Percentiles rank a stretch among this genome's conserved stretches.
These are phyloP conservation scores for Ceramica pisi DNA, from an alignment of 2,888 invertebrate species.

Conservation along the genomic window DNA sequence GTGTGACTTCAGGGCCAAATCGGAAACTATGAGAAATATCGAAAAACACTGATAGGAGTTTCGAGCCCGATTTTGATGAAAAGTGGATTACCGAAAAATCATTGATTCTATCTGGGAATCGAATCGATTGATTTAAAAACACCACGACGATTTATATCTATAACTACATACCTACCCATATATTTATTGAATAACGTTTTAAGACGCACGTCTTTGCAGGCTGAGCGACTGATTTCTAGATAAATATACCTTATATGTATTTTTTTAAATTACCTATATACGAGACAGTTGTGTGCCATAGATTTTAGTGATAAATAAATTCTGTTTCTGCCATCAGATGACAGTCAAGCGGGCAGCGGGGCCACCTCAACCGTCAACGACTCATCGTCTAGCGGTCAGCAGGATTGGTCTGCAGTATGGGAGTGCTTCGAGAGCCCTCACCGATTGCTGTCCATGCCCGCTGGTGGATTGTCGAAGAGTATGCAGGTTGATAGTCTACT, in stretches of 20 bases:
- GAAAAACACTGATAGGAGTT: too few relatives aligned
- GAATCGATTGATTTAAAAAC: too few relatives aligned
- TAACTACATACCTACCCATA: too few relatives aligned
- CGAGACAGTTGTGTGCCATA: background rate
- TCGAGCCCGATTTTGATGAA: too few relatives aligned
- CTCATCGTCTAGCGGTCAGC: slow-evolving; percentile 90
- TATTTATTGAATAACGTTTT: background rate
- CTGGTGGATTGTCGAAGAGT: slow-evolving; percentile 93
- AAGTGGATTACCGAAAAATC: too few relatives aligned
- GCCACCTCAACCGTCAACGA: slow-evolving; percentile 88
- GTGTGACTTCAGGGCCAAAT: too few relatives aligned
- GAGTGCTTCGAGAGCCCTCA: slow-evolving; percentile 96
- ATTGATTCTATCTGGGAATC: too few relatives aligned
- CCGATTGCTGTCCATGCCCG: slow-evolving; percentile 92
- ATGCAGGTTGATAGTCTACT: slow-evolving; percentile 90
- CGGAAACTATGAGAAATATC: too few relatives aligned
- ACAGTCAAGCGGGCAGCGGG: slow-evolving; percentile 81
- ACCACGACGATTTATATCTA: too few relatives aligned
- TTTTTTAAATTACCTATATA: background rate
- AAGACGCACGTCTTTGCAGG: background rate
- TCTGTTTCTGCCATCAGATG: slow-evolving; percentile 72
- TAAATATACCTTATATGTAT: background rate
- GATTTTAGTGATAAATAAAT: background rate
- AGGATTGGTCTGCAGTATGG: slow-evolving; percentile 96
- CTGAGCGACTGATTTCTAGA: background rate